phyloP scores from a whole-genome alignment of 2,113 vertebrate species.

The Colinus virginianus region DNA sequence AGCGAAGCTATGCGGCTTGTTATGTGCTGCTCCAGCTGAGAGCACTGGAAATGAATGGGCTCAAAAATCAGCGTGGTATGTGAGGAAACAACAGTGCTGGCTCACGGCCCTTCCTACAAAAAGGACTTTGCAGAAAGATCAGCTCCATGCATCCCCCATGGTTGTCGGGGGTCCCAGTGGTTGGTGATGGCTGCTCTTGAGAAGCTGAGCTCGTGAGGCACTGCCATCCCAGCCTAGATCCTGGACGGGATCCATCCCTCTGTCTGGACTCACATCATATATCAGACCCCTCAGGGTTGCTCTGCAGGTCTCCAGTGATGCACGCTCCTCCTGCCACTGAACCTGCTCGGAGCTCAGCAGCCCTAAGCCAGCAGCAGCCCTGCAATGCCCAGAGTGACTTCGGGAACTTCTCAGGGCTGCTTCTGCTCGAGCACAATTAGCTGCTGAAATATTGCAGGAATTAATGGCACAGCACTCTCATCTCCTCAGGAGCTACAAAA shows the following conservation, averaged over 20 bases:
- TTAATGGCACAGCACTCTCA: conserved; percentile 54
- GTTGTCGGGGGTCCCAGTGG: background rate
- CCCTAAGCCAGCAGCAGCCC: background rate
- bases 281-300: background rate
- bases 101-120: background rate
- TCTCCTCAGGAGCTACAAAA: conserved; percentile 45
- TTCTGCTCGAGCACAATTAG: conserved; percentile 53
- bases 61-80: background rate
- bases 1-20: background rate
- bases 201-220: background rate
- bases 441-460: conserved; percentile 58
- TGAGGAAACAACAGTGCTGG: background rate
- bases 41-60: background rate
- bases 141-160: accelerated
- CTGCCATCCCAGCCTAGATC: background rate
- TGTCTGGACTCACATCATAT: accelerated
- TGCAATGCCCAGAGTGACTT: background rate
- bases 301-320: background rate
- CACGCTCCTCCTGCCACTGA: background rate
- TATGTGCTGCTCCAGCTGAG: background rate
- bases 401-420: conserved; percentile 6
- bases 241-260: background rate
- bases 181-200: background rate
- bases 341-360: background rate
- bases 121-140: background rate